phyloP scores from a whole-genome alignment of 2,888 invertebrate genomes.

The Rotaria macrura region DNA sequence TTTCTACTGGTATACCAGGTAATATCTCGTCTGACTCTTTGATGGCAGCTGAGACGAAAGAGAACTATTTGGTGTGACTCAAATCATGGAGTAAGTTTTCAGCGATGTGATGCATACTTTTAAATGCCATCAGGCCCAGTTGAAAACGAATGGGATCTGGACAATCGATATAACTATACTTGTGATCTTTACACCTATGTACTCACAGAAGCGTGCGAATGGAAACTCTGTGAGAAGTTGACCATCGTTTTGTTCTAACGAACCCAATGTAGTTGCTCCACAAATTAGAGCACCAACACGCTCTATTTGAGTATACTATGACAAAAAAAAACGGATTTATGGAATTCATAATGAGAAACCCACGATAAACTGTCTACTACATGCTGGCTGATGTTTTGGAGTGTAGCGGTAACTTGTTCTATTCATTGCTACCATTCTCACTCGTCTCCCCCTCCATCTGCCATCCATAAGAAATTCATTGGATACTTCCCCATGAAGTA shows the following conservation, averaged over 20 bases:
- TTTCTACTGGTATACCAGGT: neutral
- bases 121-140: neutral
- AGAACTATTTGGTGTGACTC: neutral
- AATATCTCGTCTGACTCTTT: neutral
- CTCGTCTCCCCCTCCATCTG: no score
- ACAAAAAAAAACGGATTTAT: neutral
- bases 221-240: slow-evolving; percentile 34
- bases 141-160: neutral
- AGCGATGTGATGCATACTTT: slow-evolving; percentile 14
- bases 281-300: slow-evolving; percentile 35
- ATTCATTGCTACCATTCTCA: no score
- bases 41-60: neutral
- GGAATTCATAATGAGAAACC: neutral
- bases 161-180: neutral
- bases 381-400: no score
- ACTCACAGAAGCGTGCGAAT: slow-evolving; percentile 27
- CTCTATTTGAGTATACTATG: slow-evolving; percentile 24
- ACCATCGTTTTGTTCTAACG: slow-evolving; percentile 32
- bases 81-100: neutral
- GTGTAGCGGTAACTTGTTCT: no score
- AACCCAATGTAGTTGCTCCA: slow-evolving; percentile 36
- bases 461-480: no score
- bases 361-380: no score
- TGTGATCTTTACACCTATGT: slow-evolving; percentile 24
- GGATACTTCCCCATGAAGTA: no score